Base-by-base conservation (phyloP, 2,797 vertebrate genomes). In the Scyliorhinus canicula region DNA sequence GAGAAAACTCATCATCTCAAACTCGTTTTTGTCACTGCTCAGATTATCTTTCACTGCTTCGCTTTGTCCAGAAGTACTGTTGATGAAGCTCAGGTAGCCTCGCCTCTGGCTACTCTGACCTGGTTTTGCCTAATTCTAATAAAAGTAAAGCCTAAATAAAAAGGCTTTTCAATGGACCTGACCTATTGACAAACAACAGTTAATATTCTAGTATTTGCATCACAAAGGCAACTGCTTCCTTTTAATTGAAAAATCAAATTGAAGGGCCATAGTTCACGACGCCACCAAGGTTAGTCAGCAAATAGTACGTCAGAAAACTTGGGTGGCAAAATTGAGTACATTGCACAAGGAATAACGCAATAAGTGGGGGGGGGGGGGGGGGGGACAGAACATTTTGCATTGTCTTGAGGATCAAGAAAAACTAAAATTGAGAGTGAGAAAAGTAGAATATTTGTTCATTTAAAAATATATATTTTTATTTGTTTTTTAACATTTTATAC, bases 31-130 rank as follows among this genome's bases (percentile, higher is more conserved):
- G 26, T 93, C 65, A 71, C 47, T 67, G 65, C 44, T 44, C 65
- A 93, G 65, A 93, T 69, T 71, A 52, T 1, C 65, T 93, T 93
- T 93, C 93, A 71, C 65, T 93, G 71, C 65, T 71, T 93, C 31
- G 16, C n/a, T 50, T 12, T 93, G 44, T 69, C 28, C 14, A 93
- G 69, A 21, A 71, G 44, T 52, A 28, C 93, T 93, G 63, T 12
- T 93, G 44, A 4, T 93, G 65, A 7, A 50, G 26, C 47, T 93
- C 93, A 93, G 11, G 47, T 21, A 93, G 50, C 26, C 63, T 71
- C 44, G 12, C 65, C 93, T 67, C 65, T 71, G 93, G 93, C 65
- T 69, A 93, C 65, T 52, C 31, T 93, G 93, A 71, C 65, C 63
- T 93, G 65, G 14, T 44, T 69, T 47, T 50, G 47, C 47, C 65